phyloP scores from a whole-genome alignment of 2,888 invertebrate genomes.

The Hyppa rectilinea region DNA sequence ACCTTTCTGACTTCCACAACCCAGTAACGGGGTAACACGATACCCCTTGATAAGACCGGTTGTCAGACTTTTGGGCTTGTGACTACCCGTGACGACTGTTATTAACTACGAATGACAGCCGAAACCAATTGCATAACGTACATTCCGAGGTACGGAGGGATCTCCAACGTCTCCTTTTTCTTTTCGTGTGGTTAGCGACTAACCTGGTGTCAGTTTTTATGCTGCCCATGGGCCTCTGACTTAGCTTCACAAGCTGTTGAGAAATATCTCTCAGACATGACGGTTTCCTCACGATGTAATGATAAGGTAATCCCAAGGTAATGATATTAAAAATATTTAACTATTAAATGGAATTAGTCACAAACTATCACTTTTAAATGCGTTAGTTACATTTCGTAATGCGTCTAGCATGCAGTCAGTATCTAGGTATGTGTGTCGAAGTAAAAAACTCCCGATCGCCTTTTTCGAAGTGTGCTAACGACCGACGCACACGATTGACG shows the following conservation, averaged over 20 bases:
- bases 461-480: slow-evolving; percentile 65
- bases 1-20: not conserved
- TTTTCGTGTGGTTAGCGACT: too few relatives aligned
- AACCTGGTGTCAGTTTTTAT: too few relatives aligned
- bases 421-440: slow-evolving; percentile 67
- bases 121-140: not conserved
- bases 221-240: too few relatives aligned
- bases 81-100: not conserved
- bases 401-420: slow-evolving; percentile 63
- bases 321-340: slow-evolving; percentile 32
- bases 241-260: too few relatives aligned
- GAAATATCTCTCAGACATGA: too few relatives aligned
- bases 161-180: too few relatives aligned
- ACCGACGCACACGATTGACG: slow-evolving; percentile 53
- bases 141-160: not conserved
- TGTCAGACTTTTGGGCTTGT: not conserved
- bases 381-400: slow-evolving; percentile 60
- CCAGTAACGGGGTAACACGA: not conserved
- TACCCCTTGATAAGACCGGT: not conserved
- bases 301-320: too few relatives aligned
- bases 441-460: slow-evolving; percentile 60
- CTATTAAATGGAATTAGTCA: slow-evolving; percentile 56
- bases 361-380: slow-evolving; percentile 65
- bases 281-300: too few relatives aligned
- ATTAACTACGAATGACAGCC: not conserved